Conservation (phyloP, 2,113 vertebrate genomes). For the Hydropotes inermis region DNA sequence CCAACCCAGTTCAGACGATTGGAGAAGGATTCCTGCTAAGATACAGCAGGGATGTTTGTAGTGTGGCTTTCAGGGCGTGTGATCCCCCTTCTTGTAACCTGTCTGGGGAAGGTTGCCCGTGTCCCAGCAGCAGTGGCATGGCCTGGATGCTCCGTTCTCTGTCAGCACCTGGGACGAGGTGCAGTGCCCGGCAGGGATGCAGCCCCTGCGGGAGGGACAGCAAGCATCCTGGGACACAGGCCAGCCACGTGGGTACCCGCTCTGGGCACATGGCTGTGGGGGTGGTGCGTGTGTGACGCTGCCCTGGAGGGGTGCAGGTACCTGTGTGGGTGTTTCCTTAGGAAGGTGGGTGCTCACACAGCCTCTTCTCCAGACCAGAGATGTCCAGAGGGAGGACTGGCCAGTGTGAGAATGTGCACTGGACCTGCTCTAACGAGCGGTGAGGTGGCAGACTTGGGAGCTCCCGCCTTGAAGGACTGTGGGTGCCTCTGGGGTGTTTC, state of each 20-base stretch:
- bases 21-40: background rate
- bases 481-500: background rate
- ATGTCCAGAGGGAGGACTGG: background rate
- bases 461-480: background rate
- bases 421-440: background rate
- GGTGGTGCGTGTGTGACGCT: background rate
- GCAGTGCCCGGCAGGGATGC: background rate
- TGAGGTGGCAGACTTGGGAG: background rate
- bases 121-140: background rate
- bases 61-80: background rate
- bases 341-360: background rate
- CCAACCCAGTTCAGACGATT: background rate
- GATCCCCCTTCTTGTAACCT: background rate
- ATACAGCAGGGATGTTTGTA: background rate
- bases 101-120: background rate
- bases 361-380: background rate
- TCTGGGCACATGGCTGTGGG: background rate
- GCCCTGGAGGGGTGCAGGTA: fast-evolving
- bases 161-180: background rate
- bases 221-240: background rate
- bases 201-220: background rate
- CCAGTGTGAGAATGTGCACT: background rate
- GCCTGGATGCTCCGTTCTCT: background rate
- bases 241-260: background rate
- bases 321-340: too few species aligned